These are phyloP conservation scores for Dolomedes plantarius DNA, from an alignment of 2,888 invertebrate genomes.

Conservation along the genomic window DNA sequence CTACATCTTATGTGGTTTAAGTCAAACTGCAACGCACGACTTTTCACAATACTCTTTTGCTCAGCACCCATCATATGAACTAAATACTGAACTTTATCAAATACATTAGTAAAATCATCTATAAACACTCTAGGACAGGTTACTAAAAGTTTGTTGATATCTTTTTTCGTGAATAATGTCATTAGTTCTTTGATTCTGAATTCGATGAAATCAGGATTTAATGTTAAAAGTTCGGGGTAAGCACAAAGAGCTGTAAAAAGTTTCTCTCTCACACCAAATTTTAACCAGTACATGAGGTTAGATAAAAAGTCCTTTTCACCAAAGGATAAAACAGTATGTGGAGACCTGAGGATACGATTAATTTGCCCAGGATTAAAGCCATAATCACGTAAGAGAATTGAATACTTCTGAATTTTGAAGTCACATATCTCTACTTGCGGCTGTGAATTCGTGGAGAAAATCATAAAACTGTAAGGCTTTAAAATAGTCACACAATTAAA, in stretches of 20 bases:
- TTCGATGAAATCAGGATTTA: constrained; percentile 39
- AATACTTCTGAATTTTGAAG: not conserved
- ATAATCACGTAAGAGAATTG: constrained; percentile 1
- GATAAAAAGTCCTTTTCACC: constrained; percentile 28
- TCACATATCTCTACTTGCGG: too few species aligned
- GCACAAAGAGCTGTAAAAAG: constrained; percentile 22
- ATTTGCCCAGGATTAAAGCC: constrained; percentile 43
- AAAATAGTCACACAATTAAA: too few species aligned
- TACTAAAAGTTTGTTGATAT: constrained; percentile 48
- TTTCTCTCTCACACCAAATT: constrained; percentile 32
- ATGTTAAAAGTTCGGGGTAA: constrained; percentile 52
- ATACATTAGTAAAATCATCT: constrained; percentile 38
- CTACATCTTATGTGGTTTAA: constrained; percentile 42
- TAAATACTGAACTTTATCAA: constrained; percentile 55
- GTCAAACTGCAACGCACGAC: constrained; percentile 48
- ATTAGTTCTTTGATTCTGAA: constrained; percentile 32
- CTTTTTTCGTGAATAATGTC: constrained; percentile 53
- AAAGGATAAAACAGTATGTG: constrained; percentile 12
- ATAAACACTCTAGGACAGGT: constrained; percentile 48
- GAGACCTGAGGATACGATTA: constrained; percentile 30
- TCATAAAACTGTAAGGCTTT: too few species aligned
- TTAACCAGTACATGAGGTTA: constrained; percentile 17
- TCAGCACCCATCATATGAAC: constrained; percentile 50
- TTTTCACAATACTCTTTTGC: constrained; percentile 60
- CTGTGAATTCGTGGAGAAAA: too few species aligned